A percentile compares a stretch with the other conserved stretches of the same genome.
Evolutionary conservation across 37 sponge, comb jelly and placozoan species (phyloP).

Genomic region (Amphimedon queenslandica): DNA sequence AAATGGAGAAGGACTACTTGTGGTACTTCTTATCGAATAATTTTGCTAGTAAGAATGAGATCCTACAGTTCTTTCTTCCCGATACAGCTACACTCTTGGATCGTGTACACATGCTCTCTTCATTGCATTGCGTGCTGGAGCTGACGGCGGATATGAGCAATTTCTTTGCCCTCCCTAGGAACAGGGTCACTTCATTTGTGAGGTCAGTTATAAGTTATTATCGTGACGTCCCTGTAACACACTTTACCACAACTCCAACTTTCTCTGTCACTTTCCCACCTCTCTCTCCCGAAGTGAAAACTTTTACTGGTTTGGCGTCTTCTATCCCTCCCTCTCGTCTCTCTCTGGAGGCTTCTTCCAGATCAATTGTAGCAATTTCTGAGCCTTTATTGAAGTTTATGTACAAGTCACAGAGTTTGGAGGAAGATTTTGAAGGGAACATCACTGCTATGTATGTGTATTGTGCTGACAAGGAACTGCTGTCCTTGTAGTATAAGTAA

Average conservation of each 20-base stretch:
- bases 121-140: constrained; percentile 44
- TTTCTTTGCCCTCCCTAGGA: constrained; percentile 23
- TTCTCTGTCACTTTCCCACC: constrained; percentile 32
- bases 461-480: too few relatives aligned
- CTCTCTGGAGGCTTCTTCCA: too few relatives aligned
- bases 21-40: constrained; percentile 23
- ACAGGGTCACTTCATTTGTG: constrained; percentile 15
- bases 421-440: too few relatives aligned
- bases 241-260: constrained; percentile 37
- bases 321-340: not conserved
- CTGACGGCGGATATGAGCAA: constrained; percentile 3
- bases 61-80: constrained; percentile 23
- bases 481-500: too few relatives aligned
- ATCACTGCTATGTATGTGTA: too few relatives aligned
- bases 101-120: constrained; percentile 25
- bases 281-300: not conserved
- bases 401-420: too few relatives aligned
- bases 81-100: not conserved
- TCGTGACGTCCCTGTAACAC: not conserved
- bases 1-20: constrained; percentile 32
- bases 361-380: too few relatives aligned
- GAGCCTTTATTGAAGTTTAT: too few relatives aligned
- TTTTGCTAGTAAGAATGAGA: constrained; percentile 9
- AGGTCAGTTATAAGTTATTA: constrained; percentile 26
- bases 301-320: not conserved